phyloP scores from a whole-genome alignment of 2,113 vertebrate species.

The Ophiodon elongatus region DNA sequence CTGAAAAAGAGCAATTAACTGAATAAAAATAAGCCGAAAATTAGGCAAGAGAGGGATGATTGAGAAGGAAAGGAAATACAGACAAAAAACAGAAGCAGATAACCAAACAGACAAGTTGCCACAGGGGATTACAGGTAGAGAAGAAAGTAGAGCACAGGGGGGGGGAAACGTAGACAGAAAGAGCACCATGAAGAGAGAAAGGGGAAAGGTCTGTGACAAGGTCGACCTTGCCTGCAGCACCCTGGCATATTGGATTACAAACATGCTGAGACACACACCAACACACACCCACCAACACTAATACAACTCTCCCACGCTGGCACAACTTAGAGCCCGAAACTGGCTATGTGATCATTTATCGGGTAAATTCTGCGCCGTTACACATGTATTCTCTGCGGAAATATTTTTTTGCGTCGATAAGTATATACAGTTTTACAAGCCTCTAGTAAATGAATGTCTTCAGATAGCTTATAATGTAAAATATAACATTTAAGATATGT shows the following conservation, averaged over 20 bases:
- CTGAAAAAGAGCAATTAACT: slow-evolving; percentile 75
- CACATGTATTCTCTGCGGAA: not conserved
- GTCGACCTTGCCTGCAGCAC: slow-evolving; percentile 65
- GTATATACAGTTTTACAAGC: not conserved
- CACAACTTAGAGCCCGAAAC: not conserved
- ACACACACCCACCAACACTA: not conserved
- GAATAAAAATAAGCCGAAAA: not conserved
- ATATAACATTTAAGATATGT: not conserved
- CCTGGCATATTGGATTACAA: slow-evolving; percentile 63
- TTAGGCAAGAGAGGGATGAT: not conserved
- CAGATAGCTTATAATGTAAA: not conserved
- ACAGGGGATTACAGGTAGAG: not conserved
- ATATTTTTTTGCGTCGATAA: not conserved
- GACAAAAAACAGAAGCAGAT: not conserved
- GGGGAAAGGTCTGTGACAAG: slow-evolving; percentile 35
- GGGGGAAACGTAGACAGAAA: not conserved
- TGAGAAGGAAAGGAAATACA: not conserved
- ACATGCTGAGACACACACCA: slow-evolving; percentile 15
- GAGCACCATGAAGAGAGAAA: slow-evolving; percentile 3
- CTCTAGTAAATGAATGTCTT: not conserved
- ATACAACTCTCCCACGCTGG: not conserved
- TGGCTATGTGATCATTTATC: not conserved
- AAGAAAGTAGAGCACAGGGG: not conserved
- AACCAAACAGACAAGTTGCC: not conserved
- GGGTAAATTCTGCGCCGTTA: not conserved